These are phyloP conservation scores for Peromyscus nudipes DNA, from an alignment of 2,797 vertebrate species.

Conservation along the genomic window DNA sequence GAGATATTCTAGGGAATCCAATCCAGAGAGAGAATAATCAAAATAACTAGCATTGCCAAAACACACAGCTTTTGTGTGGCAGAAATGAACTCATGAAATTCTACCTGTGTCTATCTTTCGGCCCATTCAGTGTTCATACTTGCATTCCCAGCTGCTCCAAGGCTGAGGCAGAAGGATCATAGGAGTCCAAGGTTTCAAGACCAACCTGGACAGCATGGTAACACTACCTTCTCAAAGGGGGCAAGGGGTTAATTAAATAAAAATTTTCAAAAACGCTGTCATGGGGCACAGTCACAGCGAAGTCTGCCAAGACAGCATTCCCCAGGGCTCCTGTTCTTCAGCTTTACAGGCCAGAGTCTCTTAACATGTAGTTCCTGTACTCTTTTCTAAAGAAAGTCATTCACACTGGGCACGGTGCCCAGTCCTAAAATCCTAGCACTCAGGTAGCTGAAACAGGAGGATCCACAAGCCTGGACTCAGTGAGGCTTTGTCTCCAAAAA, in stretches of 20 bases:
- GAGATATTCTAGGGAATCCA: not conserved
- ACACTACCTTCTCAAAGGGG: not conserved
- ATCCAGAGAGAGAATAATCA: not conserved
- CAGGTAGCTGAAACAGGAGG: not conserved
- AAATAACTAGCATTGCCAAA: constrained; percentile 12
- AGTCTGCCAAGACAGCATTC: not conserved
- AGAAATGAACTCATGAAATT: not conserved
- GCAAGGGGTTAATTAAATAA: not conserved
- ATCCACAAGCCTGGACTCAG: not conserved
- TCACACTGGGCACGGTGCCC: not conserved
- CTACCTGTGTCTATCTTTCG: not conserved
- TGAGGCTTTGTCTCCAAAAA: not conserved
- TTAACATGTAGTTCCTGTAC: not conserved
- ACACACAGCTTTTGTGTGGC: not conserved
- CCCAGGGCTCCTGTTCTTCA: not conserved
- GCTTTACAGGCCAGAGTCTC: not conserved
- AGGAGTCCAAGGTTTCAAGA: not conserved
- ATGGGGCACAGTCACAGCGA: not conserved
- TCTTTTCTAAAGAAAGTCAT: not conserved
- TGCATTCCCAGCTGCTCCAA: not conserved
- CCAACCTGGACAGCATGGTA: not conserved
- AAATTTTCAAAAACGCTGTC: not conserved
- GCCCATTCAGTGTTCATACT: not conserved
- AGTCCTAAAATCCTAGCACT: not conserved
- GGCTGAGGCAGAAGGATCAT: not conserved